Percentiles rank a stretch among this genome's conserved stretches.
phyloP scores from a whole-genome alignment of 2,888 invertebrate genomes.

The Epiblema foenella region DNA sequence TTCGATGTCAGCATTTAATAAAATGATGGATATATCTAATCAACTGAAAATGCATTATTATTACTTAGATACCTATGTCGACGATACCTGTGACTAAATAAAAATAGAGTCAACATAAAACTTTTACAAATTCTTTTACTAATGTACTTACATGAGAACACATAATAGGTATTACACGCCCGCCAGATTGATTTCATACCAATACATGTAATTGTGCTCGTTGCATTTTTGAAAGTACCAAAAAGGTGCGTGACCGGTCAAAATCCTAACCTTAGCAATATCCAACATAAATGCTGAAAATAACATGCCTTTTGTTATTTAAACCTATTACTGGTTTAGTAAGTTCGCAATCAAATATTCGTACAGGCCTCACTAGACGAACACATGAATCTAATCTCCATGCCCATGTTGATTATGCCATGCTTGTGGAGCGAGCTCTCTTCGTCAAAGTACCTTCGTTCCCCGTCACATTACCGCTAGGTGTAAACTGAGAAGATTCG shows the following conservation, averaged over 20 bases:
- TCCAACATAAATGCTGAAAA: background rate
- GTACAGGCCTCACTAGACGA: slow-evolving; percentile 5
- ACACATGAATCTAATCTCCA: slow-evolving; percentile 5
- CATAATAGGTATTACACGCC: too few relatives aligned
- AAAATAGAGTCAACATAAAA: too few relatives aligned
- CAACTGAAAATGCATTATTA: too few relatives aligned
- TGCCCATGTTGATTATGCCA: slow-evolving; percentile 21
- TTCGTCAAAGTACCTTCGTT: slow-evolving; percentile 7
- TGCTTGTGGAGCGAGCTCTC: background rate
- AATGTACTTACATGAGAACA: too few relatives aligned
- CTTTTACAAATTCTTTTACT: too few relatives aligned
- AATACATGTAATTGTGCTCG: too few relatives aligned
- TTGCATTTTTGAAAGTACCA: background rate
- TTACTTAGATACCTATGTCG: too few relatives aligned
- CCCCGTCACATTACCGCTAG: slow-evolving; percentile 27
- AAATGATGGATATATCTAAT: too few relatives aligned
- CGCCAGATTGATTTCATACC: too few relatives aligned
- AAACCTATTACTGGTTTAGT: background rate
- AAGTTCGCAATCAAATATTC: slow-evolving; percentile 24
- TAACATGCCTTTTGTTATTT: slow-evolving; percentile 39
- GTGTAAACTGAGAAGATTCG: slow-evolving; percentile 46
- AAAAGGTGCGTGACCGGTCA: background rate
- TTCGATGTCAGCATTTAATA: too few relatives aligned
- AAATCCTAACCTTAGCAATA: too few relatives aligned
- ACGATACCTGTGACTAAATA: too few relatives aligned